These are phyloP conservation scores for Sigmodon hispidus DNA, from an alignment of 2,113 vertebrate genomes.

Conservation along the genomic window DNA sequence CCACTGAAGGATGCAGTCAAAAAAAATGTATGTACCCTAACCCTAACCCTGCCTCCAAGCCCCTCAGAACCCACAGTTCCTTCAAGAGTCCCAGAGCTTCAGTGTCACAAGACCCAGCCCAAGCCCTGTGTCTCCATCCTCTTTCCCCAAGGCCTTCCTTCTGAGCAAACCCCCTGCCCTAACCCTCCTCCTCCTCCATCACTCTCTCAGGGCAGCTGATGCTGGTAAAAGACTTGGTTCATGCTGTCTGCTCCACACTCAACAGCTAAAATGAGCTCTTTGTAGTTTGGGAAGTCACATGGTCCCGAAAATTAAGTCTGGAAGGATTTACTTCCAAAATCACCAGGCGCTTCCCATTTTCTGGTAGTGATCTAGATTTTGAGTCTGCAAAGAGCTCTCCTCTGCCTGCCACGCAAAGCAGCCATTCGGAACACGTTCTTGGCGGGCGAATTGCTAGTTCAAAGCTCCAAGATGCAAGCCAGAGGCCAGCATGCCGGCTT, in stretches of 20 bases:
- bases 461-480: not conserved
- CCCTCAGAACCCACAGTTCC: not conserved
- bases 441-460: not conserved
- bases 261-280: not conserved
- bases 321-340: not conserved
- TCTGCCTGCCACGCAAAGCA: not conserved
- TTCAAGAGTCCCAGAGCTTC: not conserved
- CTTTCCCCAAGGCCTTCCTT: accelerated
- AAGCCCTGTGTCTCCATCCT: too few relatives aligned
- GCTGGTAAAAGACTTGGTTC: accelerated
- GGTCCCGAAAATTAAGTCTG: not conserved
- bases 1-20: not conserved
- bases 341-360: not conserved
- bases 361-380: conserved; percentile 4
- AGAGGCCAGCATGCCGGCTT: not conserved
- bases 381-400: not conserved
- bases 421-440: not conserved
- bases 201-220: accelerated
- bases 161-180: not conserved
- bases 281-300: accelerated
- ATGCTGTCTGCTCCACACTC: accelerated
- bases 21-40: too few relatives aligned
- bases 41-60: not conserved
- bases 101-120: not conserved
- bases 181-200: not conserved